Evolutionary conservation across 1,140 invertebrate genomes (phyloP).

Genomic region (Lepidurus packardi): DNA sequence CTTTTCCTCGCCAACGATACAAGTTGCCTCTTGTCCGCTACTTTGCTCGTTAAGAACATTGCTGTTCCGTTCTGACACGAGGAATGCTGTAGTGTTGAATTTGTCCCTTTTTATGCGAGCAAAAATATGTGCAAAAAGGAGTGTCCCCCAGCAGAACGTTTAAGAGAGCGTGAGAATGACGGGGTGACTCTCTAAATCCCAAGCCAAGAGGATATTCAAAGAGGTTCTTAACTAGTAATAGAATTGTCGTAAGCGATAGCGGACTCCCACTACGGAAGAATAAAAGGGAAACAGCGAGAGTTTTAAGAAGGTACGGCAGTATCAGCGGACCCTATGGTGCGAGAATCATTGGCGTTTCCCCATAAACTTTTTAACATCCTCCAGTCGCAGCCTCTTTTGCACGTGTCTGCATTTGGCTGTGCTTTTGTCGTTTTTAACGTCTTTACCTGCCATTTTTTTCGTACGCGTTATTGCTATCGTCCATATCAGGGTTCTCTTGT

Average conservation of each 20-base stretch:
- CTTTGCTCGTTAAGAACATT: not conserved
- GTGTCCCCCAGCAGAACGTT: not conserved
- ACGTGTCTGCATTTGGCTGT: not conserved
- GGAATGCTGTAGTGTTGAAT: not conserved
- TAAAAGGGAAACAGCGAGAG: not conserved
- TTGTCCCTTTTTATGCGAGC: not conserved
- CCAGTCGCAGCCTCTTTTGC: not conserved
- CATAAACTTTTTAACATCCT: not conserved
- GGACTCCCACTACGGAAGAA: slow-evolving; percentile 2
- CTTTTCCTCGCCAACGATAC: not conserved
- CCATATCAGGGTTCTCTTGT: not conserved
- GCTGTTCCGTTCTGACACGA: not conserved
- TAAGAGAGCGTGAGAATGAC: not conserved
- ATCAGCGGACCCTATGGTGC: not conserved
- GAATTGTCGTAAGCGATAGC: not conserved
- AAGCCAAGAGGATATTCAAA: not conserved
- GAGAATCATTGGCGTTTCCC: not conserved
- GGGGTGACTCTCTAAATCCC: not conserved
- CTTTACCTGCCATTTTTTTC: not conserved
- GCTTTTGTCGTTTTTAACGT: not conserved
- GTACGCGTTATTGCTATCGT: not conserved
- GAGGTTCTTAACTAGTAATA: not conserved
- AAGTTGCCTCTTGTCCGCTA: not conserved
- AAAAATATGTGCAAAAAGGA: not conserved
- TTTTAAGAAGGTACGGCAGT: not conserved